A percentile compares a stretch with the other conserved stretches of the same genome.
These are phyloP conservation scores for Lasioglossum lativentre DNA, from an alignment of 2,888 invertebrate genomes.

Conservation along the genomic window DNA sequence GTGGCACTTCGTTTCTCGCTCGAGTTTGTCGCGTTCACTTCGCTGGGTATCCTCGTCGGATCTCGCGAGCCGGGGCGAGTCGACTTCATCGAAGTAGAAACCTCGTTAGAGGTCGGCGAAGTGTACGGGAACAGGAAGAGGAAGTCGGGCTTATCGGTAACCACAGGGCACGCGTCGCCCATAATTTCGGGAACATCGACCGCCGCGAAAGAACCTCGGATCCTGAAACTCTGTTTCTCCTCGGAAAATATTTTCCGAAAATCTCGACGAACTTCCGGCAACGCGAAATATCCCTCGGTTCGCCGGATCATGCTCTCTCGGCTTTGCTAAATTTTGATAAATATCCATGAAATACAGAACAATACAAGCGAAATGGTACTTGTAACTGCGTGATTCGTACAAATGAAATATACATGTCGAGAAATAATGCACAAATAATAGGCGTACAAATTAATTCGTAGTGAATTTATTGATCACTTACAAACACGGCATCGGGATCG, in stretches of 20 bases:
- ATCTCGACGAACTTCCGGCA: neutral
- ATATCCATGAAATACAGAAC: neutral
- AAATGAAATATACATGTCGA: neutral
- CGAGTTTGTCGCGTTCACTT: conserved; percentile 6
- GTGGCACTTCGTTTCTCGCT: neutral
- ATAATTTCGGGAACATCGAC: conserved; percentile 8
- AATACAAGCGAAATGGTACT: neutral
- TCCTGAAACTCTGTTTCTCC: neutral
- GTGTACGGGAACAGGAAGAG: conserved; percentile 2
- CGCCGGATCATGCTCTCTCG: neutral
- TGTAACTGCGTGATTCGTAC: neutral
- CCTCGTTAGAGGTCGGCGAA: conserved; percentile 7
- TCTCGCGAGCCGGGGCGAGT: neutral
- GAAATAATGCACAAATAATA: neutral
- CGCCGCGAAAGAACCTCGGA: conserved; percentile 2
- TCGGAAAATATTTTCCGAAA: neutral
- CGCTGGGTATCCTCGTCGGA: conserved; percentile 18
- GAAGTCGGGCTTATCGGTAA: conserved; percentile 23
- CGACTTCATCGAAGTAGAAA: conserved; percentile 22
- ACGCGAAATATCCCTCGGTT: neutral
- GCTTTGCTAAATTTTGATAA: neutral
- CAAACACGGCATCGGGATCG: neutral
- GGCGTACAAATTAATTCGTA: neutral
- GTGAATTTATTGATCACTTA: neutral
- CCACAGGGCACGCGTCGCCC: conserved; percentile 12